Evolutionary conservation across 2,113 vertebrate species (phyloP).

Genomic region (Caloenas nicobarica): DNA sequence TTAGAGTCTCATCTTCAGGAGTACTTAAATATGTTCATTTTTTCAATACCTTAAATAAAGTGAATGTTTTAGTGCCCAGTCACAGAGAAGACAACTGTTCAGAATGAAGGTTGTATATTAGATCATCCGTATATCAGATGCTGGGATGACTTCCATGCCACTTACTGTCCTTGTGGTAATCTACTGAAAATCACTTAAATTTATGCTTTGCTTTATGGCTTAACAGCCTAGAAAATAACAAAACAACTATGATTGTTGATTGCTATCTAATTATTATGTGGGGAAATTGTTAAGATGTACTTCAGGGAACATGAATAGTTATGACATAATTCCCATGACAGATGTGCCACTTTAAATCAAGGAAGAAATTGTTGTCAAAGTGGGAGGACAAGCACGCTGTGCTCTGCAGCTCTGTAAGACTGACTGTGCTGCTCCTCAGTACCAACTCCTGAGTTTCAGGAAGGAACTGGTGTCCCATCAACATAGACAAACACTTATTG

Average conservation of each 20-base stretch:
- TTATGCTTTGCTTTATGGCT: neutral
- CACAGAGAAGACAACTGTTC: neutral
- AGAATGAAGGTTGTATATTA: neutral
- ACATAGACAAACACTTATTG: neutral
- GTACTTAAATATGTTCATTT: neutral
- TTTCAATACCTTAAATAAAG: neutral
- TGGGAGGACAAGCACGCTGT: neutral
- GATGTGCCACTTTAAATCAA: neutral
- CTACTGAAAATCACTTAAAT: neutral
- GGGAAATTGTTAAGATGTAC: conserved; percentile 30
- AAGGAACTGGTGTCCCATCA: neutral
- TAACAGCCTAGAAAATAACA: neutral
- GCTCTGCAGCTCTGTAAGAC: neutral
- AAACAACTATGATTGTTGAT: neutral
- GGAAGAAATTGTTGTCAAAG: neutral
- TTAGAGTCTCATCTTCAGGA: neutral
- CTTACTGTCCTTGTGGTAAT: neutral
- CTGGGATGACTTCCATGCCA: neutral
- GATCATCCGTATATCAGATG: neutral
- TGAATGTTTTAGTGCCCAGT: neutral
- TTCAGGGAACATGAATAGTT: neutral
- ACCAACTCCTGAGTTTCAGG: neutral
- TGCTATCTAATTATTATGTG: neutral
- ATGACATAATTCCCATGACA: conserved; percentile 19
- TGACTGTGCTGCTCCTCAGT: neutral